Conservation (phyloP, 1,140 invertebrate species). For the Sitodiplosis mosellana region DNA sequence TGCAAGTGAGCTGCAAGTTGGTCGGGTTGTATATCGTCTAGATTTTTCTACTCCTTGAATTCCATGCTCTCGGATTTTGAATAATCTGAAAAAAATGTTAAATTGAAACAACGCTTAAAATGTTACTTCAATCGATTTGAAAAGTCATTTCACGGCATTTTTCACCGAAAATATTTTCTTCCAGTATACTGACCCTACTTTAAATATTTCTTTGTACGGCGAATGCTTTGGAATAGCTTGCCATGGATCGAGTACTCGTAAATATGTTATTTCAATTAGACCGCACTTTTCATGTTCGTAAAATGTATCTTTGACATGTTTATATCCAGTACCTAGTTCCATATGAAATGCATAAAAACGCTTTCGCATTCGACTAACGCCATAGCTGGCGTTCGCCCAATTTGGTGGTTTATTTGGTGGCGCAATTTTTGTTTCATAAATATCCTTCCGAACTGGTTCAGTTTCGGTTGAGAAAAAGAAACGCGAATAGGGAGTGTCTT, state of each 20-base stretch:
- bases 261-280: constrained; percentile 36
- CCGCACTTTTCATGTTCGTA: constrained; percentile 45
- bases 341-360: constrained; percentile 42
- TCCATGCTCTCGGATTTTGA: constrained; percentile 20
- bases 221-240: constrained; percentile 35
- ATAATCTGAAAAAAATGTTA: constrained; percentile 9
- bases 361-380: neutral
- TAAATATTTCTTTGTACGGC: constrained; percentile 38
- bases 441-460: constrained; percentile 10
- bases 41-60: constrained; percentile 13
- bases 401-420: constrained; percentile 11
- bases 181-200: constrained; percentile 32
- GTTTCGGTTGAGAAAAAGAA: constrained; percentile 13
- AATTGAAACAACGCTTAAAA: too few relatives aligned
- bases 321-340: constrained; percentile 37
- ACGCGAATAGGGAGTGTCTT: constrained; percentile 20
- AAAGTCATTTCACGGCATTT: too few relatives aligned
- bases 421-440: constrained; percentile 19
- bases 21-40: constrained; percentile 18
- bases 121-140: too few relatives aligned
- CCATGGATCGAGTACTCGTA: constrained; percentile 37
- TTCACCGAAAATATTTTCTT: too few relatives aligned
- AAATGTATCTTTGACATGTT: constrained; percentile 40
- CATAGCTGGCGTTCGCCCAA: constrained; percentile 18
- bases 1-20: constrained; percentile 15